Evolutionary conservation across 2,888 invertebrate species (phyloP).

Genomic region (Oasisia sp.): DNA sequence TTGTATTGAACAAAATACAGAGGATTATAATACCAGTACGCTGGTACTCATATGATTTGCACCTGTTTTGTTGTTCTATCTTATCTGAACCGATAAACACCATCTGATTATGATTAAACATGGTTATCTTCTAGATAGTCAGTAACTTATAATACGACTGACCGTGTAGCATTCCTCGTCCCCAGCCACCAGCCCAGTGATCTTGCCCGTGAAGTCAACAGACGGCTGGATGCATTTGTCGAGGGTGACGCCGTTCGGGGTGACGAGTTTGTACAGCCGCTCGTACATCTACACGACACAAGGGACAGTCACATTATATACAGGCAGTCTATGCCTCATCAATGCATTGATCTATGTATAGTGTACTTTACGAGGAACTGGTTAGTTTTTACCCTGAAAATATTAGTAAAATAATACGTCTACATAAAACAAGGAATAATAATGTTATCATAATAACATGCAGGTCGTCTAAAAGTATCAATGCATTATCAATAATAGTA

Average conservation of each 20-base stretch:
- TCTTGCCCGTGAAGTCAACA: slow-evolving; percentile 40
- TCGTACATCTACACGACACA: slow-evolving; percentile 38
- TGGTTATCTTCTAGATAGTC: neutral
- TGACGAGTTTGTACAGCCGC: slow-evolving; percentile 38
- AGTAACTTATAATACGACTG: neutral
- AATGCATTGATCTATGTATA: too few species aligned
- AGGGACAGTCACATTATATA: neutral
- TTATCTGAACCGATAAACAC: too few species aligned
- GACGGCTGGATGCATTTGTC: slow-evolving; percentile 44
- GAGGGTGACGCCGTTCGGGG: slow-evolving; percentile 41
- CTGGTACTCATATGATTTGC: too few species aligned
- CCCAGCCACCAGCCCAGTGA: slow-evolving; percentile 41
- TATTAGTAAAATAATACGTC: slow-evolving; percentile 30
- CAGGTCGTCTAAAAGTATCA: neutral
- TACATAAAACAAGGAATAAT: slow-evolving; percentile 17
- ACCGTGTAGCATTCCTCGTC: slow-evolving; percentile 39
- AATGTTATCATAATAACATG: neutral
- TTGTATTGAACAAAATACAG: too few species aligned
- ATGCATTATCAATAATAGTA: too few species aligned
- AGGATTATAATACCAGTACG: too few species aligned
- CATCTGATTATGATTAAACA: too few species aligned
- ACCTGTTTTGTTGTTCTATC: too few species aligned
- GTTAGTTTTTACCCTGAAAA: too few species aligned
- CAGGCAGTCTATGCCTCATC: neutral
- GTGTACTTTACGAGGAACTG: too few species aligned